Percentiles rank a stretch among this genome's conserved stretches.
phyloP scores from a whole-genome alignment of 1,140 invertebrate genomes.

The Neodiprion pinetum region DNA sequence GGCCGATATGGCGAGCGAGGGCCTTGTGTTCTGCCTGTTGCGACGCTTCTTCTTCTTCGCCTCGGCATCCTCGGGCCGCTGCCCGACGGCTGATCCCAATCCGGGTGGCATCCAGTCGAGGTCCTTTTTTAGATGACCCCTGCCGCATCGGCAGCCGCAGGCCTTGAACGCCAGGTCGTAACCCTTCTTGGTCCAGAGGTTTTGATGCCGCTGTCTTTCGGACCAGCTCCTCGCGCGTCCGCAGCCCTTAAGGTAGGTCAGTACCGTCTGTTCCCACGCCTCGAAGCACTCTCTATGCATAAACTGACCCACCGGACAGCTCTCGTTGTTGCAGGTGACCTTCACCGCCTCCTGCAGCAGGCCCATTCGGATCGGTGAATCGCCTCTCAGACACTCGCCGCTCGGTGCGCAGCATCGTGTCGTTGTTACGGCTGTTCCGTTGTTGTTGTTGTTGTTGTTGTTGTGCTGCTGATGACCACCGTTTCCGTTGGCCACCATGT shows the following conservation, averaged over 20 bases:
- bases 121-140: constrained; percentile 94
- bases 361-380: constrained; percentile 71
- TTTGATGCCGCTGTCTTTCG: constrained; percentile 90
- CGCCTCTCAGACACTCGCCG: constrained; percentile 77
- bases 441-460: constrained; percentile 4
- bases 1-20: constrained; percentile 63
- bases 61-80: constrained; percentile 59
- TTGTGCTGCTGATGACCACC: too few relatives aligned
- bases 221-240: constrained; percentile 92
- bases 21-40: constrained; percentile 69
- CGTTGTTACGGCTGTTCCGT: constrained; percentile 49
- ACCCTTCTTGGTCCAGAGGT: constrained; percentile 97
- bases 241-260: constrained; percentile 87
- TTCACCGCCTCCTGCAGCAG: constrained; percentile 82
- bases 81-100: constrained; percentile 58
- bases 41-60: constrained; percentile 79
- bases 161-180: constrained; percentile 93
- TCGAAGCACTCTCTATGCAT: constrained; percentile 98
- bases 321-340: constrained; percentile 95
- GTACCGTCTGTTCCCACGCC: constrained; percentile 87
- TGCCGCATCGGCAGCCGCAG: constrained; percentile 85
- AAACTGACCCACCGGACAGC: constrained; percentile 83
- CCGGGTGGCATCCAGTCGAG: constrained; percentile 86
- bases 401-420: constrained; percentile 82
- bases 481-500: constrained; percentile 30